Conservation (phyloP, 2,113 vertebrate genomes). For the Crotalus viridis region DNA sequence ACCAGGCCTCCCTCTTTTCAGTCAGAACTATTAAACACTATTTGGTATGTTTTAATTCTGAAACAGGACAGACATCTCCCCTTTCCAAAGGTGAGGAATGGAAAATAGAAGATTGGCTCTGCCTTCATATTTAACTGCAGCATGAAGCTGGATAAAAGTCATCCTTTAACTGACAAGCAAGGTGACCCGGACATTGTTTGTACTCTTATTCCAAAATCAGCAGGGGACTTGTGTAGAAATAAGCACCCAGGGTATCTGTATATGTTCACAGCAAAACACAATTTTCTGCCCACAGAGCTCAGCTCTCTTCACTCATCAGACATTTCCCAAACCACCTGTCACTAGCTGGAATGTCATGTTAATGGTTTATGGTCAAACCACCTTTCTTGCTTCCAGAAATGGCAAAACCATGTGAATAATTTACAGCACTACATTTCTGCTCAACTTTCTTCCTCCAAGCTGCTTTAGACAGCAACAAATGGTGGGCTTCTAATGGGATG, state of each 20-base stretch:
- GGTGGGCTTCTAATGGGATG: conserved; percentile 21
- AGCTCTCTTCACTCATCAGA: conserved; percentile 32
- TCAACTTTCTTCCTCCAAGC: conserved; percentile 53
- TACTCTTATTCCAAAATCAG: conserved; percentile 6
- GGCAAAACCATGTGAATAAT: conserved; percentile 66
- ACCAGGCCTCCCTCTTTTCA: conserved; percentile 20
- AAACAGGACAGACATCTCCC: background rate
- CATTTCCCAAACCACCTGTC: conserved; percentile 51
- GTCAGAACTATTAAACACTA: conserved; percentile 3
- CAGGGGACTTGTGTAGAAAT: background rate
- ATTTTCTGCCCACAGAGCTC: conserved; percentile 43
- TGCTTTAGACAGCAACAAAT: conserved; percentile 35
- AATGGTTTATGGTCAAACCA: conserved; percentile 63
- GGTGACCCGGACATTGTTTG: conserved; percentile 37
- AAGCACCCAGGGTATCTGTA: background rate
- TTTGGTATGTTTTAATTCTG: conserved; percentile 14
- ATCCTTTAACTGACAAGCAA: conserved; percentile 38
- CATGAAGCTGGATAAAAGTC: conserved; percentile 25
- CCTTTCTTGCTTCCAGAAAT: conserved; percentile 50
- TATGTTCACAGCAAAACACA: conserved; percentile 54
- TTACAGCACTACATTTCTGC: conserved; percentile 61
- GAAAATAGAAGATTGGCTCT: conserved; percentile 15
- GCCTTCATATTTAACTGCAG: conserved; percentile 13
- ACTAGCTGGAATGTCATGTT: conserved; percentile 61
- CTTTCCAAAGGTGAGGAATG: conserved; percentile 34